These are phyloP conservation scores for Drosophila formosana DNA, from an alignment of 2,888 invertebrate species.

Conservation along the genomic window DNA sequence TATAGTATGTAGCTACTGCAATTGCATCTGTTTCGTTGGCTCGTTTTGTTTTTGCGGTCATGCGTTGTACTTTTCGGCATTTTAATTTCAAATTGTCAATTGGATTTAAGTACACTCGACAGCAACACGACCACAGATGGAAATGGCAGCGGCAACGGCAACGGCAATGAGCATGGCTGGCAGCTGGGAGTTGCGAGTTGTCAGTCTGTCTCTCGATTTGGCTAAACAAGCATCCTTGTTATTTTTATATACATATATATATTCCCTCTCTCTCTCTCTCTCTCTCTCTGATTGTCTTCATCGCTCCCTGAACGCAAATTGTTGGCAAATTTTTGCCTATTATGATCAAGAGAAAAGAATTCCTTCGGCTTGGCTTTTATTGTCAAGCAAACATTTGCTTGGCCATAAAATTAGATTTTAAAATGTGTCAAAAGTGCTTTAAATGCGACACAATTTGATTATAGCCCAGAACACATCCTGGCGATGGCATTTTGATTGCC, in stretches of 20 bases:
- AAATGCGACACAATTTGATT: conserved; percentile 74
- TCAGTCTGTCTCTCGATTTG: conserved; percentile 20
- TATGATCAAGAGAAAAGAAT: conserved; percentile 39
- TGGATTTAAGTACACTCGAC: conserved; percentile 76
- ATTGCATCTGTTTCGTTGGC: conserved; percentile 41
- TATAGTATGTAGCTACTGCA: not conserved
- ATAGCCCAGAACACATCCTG: conserved; percentile 23
- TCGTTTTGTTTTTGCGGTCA: conserved; percentile 63
- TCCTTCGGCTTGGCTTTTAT: conserved; percentile 43
- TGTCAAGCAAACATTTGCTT: conserved; percentile 54
- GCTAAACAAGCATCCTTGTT: conserved; percentile 29
- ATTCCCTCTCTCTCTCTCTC: conserved; percentile 15
- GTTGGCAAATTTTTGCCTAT: conserved; percentile 67
- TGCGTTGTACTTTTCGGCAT: conserved; percentile 76
- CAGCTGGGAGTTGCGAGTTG: conserved; percentile 1
- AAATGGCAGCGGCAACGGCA: not conserved
- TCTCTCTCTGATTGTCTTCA: conserved; percentile 60
- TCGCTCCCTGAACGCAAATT: conserved; percentile 69
- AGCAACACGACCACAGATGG: conserved; percentile 53
- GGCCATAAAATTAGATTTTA: conserved; percentile 74
- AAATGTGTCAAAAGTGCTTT: conserved; percentile 77
- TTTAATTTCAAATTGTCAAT: conserved; percentile 80
- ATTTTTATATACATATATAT: conserved; percentile 19
- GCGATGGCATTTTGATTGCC: conserved; percentile 65
- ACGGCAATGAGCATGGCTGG: not conserved